Percentiles rank a stretch among this genome's conserved stretches.
phyloP scores from a whole-genome alignment of 1,140 invertebrate species.

The Achatina immaculata region DNA sequence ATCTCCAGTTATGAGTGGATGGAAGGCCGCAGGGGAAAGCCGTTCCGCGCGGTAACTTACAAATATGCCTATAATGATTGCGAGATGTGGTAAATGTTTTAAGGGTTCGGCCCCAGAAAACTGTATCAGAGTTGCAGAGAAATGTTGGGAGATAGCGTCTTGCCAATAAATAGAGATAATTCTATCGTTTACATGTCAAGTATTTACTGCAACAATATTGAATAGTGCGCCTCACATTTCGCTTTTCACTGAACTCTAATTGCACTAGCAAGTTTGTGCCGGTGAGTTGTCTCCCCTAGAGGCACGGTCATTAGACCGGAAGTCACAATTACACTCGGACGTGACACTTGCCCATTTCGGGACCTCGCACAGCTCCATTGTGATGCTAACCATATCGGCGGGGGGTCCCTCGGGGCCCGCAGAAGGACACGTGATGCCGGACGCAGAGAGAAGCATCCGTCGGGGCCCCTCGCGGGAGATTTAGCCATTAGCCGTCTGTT shows the following conservation, averaged over 20 bases:
- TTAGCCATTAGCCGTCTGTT: conserved; percentile 28
- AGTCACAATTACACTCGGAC: conserved; percentile 17
- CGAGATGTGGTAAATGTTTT: not conserved
- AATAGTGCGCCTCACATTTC: conserved; percentile 28
- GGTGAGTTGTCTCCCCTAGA: conserved; percentile 24
- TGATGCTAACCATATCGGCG: conserved; percentile 36
- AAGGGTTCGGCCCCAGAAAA: not conserved
- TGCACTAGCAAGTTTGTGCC: conserved; percentile 25
- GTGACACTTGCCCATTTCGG: conserved; percentile 16
- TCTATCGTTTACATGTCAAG: not conserved
- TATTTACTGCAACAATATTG: conserved; percentile 27
- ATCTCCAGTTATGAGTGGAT: not conserved
- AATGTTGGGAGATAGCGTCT: not conserved
- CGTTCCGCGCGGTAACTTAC: not conserved
- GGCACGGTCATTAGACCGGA: conserved; percentile 1
- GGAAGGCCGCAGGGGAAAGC: not conserved
- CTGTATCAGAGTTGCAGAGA: not conserved
- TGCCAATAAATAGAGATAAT: not conserved
- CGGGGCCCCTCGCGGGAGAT: conserved; percentile 27
- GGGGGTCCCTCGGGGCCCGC: not conserved
- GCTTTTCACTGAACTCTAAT: conserved; percentile 9
- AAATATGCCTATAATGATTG: conserved; percentile 17
- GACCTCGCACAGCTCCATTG: conserved; percentile 5
- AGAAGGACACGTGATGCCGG: conserved; percentile 18
- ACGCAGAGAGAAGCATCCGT: conserved; percentile 4